A percentile compares a stretch with the other conserved stretches of the same genome.
These are phyloP conservation scores for Otocyon megalotis DNA, from an alignment of 2,113 vertebrate genomes.

Conservation along the genomic window DNA sequence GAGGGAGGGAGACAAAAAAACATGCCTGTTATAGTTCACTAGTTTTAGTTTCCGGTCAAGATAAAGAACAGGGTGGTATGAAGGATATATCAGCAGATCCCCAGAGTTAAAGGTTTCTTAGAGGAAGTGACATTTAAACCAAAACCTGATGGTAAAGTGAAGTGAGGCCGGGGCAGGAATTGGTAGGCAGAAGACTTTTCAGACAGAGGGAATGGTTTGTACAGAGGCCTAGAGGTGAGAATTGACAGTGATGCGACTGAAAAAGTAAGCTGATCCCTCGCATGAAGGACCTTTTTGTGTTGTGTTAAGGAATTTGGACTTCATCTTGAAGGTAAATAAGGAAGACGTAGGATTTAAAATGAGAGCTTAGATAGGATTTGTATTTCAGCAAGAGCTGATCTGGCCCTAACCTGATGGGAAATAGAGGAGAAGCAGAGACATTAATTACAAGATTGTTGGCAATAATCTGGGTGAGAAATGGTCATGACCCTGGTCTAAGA, in stretches of 20 bases:
- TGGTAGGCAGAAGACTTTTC: background rate
- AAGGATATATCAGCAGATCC: background rate
- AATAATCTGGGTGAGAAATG: background rate
- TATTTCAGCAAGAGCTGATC: constrained; percentile 16
- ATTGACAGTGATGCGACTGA: background rate
- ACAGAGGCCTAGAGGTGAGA: background rate
- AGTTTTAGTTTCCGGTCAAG: constrained; percentile 5
- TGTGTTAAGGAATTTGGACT: background rate
- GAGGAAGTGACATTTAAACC: background rate
- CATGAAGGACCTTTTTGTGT: background rate
- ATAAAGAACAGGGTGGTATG: background rate
- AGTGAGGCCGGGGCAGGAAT: background rate
- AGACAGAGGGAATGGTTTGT: background rate
- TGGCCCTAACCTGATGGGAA: background rate
- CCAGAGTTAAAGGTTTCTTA: background rate
- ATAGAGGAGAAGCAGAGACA: background rate
- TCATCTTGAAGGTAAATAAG: constrained; percentile 28
- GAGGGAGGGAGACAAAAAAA: background rate
- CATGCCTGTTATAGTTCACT: background rate
- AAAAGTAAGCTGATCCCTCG: background rate
- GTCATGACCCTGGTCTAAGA: background rate
- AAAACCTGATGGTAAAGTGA: background rate
- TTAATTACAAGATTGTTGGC: background rate
- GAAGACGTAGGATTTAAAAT: background rate
- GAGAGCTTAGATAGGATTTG: background rate